Conservation (phyloP, 2,888 invertebrate species). For the Acronicta alni region DNA sequence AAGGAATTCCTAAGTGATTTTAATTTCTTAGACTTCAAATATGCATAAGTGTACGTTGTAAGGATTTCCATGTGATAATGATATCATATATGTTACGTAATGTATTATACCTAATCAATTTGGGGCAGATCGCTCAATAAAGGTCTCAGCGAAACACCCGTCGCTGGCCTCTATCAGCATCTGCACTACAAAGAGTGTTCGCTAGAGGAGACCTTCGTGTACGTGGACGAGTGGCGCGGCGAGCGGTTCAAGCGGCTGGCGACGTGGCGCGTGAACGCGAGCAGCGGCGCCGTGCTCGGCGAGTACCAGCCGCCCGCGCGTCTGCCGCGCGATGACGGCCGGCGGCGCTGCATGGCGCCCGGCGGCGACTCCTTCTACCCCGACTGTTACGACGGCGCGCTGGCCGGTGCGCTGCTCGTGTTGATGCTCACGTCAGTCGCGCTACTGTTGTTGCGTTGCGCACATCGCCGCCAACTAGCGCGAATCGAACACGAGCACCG, state of each 20-base stretch:
- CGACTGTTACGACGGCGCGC: constrained; percentile 89
- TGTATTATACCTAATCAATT: background rate
- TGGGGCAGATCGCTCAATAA: constrained; percentile 31
- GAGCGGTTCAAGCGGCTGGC: constrained; percentile 6
- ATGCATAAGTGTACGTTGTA: too few relatives aligned
- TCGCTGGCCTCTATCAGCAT: constrained; percentile 16
- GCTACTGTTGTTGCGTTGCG: constrained; percentile 36
- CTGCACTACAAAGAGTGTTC: constrained; percentile 30
- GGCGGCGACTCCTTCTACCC: constrained; percentile 81
- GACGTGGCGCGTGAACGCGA: constrained; percentile 36
- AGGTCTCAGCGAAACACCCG: constrained; percentile 15
- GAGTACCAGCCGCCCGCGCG: constrained; percentile 6
- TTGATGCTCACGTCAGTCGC: constrained; percentile 75
- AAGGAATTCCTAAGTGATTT: too few relatives aligned
- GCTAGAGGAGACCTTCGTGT: constrained; percentile 31
- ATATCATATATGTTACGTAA: too few relatives aligned
- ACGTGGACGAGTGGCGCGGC: constrained; percentile 36
- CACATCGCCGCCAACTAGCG: constrained; percentile 53
- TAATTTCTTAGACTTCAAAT: too few relatives aligned
- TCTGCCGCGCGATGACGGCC: constrained; percentile 46
- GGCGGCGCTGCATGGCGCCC: constrained; percentile 21
- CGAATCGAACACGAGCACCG: constrained; percentile 45
- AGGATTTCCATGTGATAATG: too few relatives aligned
- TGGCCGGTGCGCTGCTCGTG: constrained; percentile 63
- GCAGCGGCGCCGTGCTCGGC: constrained; percentile 8